A percentile compares a stretch with the other conserved stretches of the same genome.
Conservation (phyloP, 2,113 vertebrate genomes). For the Pogonocichla stellata region DNA sequence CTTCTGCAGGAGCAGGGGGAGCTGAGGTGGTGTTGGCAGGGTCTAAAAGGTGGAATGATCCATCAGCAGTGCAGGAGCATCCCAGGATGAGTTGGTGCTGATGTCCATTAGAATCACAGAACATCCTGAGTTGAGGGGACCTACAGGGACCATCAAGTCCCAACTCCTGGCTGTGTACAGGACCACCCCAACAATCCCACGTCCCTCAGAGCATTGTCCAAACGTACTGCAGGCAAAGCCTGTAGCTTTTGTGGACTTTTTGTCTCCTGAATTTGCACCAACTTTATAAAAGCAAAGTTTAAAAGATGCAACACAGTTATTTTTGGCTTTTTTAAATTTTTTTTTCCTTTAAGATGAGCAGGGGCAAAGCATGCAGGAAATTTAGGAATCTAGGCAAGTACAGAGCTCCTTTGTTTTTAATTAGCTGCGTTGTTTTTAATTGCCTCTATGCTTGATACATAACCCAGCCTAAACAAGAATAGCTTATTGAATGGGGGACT, state of each 20-base stretch:
- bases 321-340: neutral
- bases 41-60: neutral
- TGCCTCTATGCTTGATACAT: conserved; percentile 62
- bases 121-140: neutral
- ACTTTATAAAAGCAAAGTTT: neutral
- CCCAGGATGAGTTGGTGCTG: neutral
- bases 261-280: fast-evolving
- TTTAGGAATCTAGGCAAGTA: conserved; percentile 23
- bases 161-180: neutral
- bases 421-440: conserved; percentile 60
- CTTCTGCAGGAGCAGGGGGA: neutral
- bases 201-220: neutral
- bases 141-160: too few species aligned
- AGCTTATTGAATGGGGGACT: conserved; percentile 51
- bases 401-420: conserved; percentile 51
- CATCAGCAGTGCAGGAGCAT: neutral
- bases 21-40: neutral
- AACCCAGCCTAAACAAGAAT: conserved; percentile 61
- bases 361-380: neutral
- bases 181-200: neutral
- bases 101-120: too few species aligned
- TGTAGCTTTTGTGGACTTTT: neutral
- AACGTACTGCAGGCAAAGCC: neutral
- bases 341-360: neutral
- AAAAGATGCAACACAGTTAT: neutral